Percentiles rank a stretch among this genome's conserved stretches.
Conservation (phyloP, 35 echinoderm and acorn worm genomes). For the Ophioderma brevispina region DNA sequence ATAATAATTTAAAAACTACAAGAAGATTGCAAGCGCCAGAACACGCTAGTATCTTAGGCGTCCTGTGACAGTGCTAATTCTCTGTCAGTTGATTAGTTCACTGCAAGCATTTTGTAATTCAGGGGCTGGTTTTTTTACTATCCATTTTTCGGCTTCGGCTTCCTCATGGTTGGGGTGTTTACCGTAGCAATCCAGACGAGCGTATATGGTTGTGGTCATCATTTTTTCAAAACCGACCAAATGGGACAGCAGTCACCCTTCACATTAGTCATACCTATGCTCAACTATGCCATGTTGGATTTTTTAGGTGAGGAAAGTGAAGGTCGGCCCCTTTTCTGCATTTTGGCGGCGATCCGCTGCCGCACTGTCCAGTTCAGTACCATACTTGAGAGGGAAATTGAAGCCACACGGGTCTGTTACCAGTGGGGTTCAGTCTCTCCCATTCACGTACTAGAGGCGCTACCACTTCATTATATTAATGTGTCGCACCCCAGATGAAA, state of each 20-base stretch:
- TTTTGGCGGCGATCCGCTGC: neutral
- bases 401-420: neutral
- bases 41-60: neutral
- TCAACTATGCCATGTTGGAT: neutral
- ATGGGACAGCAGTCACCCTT: neutral
- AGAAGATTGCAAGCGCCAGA: neutral
- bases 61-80: neutral
- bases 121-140: neutral
- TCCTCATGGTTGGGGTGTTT: too few species aligned
- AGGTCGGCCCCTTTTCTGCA: neutral
- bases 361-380: neutral
- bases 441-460: neutral
- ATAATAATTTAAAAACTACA: neutral
- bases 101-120: neutral
- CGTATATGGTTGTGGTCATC: neutral
- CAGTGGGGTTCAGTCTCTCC: neutral
- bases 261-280: neutral
- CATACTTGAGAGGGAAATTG: neutral
- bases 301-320: neutral
- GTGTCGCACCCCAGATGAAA: too few species aligned
- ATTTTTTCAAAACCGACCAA: slow-evolving; percentile 8
- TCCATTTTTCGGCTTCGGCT: too few species aligned
- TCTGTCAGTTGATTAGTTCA: neutral
- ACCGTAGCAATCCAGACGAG: too few species aligned
- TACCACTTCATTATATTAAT: neutral